Conservation (phyloP, 2,797 vertebrate genomes). For the Mormyrops attenuatus region DNA sequence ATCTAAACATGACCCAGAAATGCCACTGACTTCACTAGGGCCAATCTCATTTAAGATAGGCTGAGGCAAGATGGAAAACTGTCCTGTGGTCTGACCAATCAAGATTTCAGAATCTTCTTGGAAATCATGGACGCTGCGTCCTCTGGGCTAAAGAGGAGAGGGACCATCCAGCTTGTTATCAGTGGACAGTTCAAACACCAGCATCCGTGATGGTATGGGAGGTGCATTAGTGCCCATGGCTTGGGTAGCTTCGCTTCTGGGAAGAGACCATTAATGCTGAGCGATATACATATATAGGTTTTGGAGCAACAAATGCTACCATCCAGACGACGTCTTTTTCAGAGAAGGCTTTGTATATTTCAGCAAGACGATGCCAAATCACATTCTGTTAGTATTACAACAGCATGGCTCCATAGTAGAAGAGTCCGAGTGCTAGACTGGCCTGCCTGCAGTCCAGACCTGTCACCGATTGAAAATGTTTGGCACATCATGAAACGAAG, state of each 20-base stretch:
- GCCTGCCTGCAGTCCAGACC: not conserved
- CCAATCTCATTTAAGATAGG: not conserved
- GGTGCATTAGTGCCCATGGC: not conserved
- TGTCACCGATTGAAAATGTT: too few species aligned
- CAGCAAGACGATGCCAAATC: not conserved
- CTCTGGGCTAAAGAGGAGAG: not conserved
- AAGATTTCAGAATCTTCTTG: not conserved
- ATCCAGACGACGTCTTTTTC: not conserved
- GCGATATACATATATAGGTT: not conserved
- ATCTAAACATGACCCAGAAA: too few species aligned
- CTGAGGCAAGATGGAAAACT: not conserved
- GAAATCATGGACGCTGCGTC: not conserved
- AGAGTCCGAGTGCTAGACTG: too few species aligned
- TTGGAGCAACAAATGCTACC: not conserved
- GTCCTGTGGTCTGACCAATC: not conserved
- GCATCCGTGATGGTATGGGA: too few species aligned
- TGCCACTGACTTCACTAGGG: not conserved
- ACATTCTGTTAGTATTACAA: not conserved
- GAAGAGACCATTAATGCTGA: not conserved
- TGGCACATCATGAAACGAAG: too few species aligned
- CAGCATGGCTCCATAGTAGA: too few species aligned
- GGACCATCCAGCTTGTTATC: not conserved
- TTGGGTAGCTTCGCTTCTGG: not conserved
- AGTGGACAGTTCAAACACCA: too few species aligned
- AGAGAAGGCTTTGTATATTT: not conserved